These are phyloP conservation scores for Tragulus kanchil DNA, from an alignment of 2,113 vertebrate species.

Conservation along the genomic window DNA sequence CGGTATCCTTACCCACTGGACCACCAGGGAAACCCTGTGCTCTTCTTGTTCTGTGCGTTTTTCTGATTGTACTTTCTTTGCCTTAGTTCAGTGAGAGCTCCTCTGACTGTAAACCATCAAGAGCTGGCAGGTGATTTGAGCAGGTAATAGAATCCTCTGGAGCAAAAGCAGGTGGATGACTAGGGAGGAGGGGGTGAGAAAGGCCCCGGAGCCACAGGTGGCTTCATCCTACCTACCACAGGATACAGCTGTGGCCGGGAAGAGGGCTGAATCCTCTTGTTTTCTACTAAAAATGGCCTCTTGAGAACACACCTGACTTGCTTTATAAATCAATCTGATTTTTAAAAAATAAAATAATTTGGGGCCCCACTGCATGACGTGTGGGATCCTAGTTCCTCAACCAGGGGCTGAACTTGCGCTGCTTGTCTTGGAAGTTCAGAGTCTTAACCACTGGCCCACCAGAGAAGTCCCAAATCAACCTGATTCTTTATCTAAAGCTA, in stretches of 20 bases:
- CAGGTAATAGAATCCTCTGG: neutral
- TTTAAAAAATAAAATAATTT: neutral
- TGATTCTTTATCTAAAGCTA: neutral
- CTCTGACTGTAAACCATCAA: neutral
- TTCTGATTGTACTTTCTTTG: constrained; percentile 4
- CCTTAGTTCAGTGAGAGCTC: neutral
- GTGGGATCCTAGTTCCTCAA: neutral
- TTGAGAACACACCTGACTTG: constrained; percentile 25
- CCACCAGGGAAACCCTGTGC: neutral
- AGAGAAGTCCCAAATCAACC: neutral
- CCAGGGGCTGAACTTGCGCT: neutral
- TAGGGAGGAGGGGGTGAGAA: neutral
- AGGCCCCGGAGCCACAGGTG: neutral
- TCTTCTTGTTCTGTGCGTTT: neutral
- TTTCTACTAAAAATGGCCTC: neutral
- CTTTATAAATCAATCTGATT: constrained; percentile 16
- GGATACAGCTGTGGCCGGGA: rapidly evolving
- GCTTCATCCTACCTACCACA: neutral
- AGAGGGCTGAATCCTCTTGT: neutral
- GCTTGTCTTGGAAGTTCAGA: neutral
- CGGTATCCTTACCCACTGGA: too few relatives aligned
- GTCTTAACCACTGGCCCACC: neutral
- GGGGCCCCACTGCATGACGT: neutral
- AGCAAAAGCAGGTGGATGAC: neutral
- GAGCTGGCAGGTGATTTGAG: constrained; percentile 9